Base-by-base conservation (phyloP, 2,113 vertebrate genomes). In the Neodontobutis hainanensis region DNA sequence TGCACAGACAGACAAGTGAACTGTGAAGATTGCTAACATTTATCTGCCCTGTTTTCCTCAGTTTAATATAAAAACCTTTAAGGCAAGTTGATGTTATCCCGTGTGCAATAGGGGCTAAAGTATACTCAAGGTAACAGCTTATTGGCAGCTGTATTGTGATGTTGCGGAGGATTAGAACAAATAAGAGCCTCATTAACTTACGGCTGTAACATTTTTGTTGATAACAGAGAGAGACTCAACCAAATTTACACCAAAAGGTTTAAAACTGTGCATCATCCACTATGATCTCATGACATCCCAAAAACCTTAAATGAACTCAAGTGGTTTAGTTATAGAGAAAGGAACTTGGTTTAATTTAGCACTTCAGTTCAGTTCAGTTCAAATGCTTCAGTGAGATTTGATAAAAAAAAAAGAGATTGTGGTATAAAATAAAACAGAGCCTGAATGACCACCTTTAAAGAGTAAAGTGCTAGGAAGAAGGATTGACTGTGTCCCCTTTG, bases 401-500 rank as follows among this genome's bases (percentile, higher is more conserved):
- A 80, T 73, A 40, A 8, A 32, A 11, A 67, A 44, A 53, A 5
- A 50, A 36, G 42, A 27, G 19, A 27, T 2, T 27, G 49, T 2
- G 34, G 69, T 64, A 57, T 46, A 6, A 47, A 70, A 52, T 11
- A 40, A 0, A 45, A 14, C 1, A 32, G 16, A 48, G 60, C 16
- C n/a, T 45, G 46, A 78, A 60, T 51, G 57, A 73, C 60, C 19
- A 8, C 61, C 61, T 61, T 40, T 10, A 9, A 53, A 68, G 77
- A 81, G 73, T 63, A 80, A 81, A 74, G 62, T 56, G 61, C 48
- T 63, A 11, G 62, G 66, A 68, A 56, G 59, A 57, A 65, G 63
- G 61, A 69, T 46, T 46, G 12, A 46, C 4, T 14, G 4, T 3
- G 11, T 46, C 12, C 12, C 5, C 12, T 55, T 55, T 36, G 36